Evolutionary conservation across 2,113 vertebrate species (phyloP).

Genomic region (Capreolus pygargus): DNA sequence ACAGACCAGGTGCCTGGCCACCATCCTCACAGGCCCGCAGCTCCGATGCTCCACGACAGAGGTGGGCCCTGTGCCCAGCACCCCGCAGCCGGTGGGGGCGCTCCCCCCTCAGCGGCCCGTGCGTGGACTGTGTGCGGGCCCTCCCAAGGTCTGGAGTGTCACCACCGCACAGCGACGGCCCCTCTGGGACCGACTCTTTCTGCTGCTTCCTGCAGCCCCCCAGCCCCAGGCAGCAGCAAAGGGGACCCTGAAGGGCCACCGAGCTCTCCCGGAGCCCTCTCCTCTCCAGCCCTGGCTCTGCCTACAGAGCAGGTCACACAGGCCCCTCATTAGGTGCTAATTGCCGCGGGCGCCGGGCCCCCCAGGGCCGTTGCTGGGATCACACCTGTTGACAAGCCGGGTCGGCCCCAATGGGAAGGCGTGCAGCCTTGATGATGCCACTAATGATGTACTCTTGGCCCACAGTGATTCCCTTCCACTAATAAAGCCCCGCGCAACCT

Average conservation of each 20-base stretch:
- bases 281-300: background rate
- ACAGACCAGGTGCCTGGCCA: background rate
- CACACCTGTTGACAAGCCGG: slow-evolving; percentile 73
- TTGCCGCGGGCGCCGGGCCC: rapidly evolving
- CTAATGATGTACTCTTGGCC: background rate
- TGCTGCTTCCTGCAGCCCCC: background rate
- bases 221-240: background rate
- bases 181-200: background rate
- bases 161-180: rapidly evolving
- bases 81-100: background rate
- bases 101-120: background rate
- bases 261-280: background rate
- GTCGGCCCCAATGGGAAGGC: background rate
- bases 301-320: background rate
- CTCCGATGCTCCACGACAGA: background rate
- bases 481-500: background rate
- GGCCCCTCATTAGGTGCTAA: slow-evolving; percentile 57
- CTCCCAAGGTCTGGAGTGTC: background rate
- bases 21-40: background rate
- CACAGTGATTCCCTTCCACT: background rate
- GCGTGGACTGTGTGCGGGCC: background rate
- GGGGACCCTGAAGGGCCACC: background rate
- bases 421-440: rapidly evolving
- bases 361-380: background rate
- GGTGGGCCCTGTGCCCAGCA: background rate